Evolutionary conservation across 2,113 vertebrate species (phyloP), one percentile per base, ranked within the genome.

Genomic region (Cebidichthys violaceus): DNA sequence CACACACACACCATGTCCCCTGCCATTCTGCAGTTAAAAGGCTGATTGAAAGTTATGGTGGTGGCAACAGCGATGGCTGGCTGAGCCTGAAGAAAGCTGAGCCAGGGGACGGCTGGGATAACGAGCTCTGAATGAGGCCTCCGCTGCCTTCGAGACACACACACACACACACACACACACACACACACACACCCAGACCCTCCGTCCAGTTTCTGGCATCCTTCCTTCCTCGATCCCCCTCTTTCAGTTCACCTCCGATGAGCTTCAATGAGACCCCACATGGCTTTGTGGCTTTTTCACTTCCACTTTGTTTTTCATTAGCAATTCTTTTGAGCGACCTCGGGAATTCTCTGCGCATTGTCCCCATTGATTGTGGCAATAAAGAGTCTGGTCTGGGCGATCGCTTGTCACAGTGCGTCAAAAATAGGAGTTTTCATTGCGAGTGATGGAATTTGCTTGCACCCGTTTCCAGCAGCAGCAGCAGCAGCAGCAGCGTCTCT

Each of bases 11-110:
- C 70, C n/a, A n/a, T n/a, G n/a, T n/a, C 61, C 61, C 55, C 93
- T 95, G 95, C 94, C 88, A 88, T 92, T 94, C 91, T 92, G 91
- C 91, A 95, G 92, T 94, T 92, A 94, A 96, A 96, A 92, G 94
- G 93, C 94, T 95, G 94, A 96, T 95, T 95, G 94, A 96, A 96
- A 95, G 93, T 96, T 94, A 91, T 95, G 94, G 92, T 93, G 94
- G 94, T 95, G 95, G 95, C 95, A 95, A 94, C 92, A 93, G 94
- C 84, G 90, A 95, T 94, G 95, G 94, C 95, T 96, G 96, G 95
- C 94, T 94, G 94, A 88, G 83, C 89, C 91, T 89, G 88, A 93
- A 95, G 94, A 96, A 95, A 96, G 94, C 93, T 4, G 84, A 95
- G 92, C 91, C 88, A 89, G 74, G 83, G 85, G 71, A 92, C 90